A percentile compares a stretch with the other conserved stretches of the same genome.
phyloP scores from a whole-genome alignment of 2,797 vertebrate genomes.

The Masticophis lateralis region DNA sequence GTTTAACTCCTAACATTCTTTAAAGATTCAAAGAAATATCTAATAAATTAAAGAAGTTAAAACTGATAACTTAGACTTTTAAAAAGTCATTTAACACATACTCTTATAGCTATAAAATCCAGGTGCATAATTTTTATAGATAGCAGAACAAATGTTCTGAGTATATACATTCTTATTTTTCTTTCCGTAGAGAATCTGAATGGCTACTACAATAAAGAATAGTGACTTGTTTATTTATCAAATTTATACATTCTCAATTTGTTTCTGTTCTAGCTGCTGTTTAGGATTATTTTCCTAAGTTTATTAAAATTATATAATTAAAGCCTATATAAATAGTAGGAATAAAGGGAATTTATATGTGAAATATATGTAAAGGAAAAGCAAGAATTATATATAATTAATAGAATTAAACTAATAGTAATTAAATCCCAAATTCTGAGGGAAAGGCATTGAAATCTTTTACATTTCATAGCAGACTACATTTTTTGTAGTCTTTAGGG shows the following conservation, averaged over 20 bases:
- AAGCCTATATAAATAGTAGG: background rate
- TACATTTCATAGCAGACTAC: background rate
- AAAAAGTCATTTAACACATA: background rate
- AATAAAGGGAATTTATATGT: background rate
- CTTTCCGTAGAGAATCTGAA: background rate
- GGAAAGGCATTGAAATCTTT: background rate
- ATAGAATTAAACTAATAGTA: too few species aligned
- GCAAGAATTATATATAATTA: background rate
- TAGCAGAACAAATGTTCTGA: background rate
- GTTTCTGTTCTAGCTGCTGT: background rate
- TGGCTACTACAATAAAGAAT: background rate
- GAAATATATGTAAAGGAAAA: background rate
- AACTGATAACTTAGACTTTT: background rate
- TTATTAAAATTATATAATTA: background rate
- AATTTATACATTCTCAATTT: background rate
- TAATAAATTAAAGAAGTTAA: background rate
- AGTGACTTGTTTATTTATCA: background rate
- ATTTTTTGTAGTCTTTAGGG: background rate
- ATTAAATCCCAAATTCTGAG: background rate
- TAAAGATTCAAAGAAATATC: background rate
- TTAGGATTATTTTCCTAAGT: background rate
- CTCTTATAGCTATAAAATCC: background rate
- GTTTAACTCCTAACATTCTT: background rate
- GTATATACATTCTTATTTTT: background rate
- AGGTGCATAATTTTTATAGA: background rate